These are phyloP conservation scores for Porites australiensis DNA, from an alignment of 64 coral and sea anemone species.

Conservation along the genomic window DNA sequence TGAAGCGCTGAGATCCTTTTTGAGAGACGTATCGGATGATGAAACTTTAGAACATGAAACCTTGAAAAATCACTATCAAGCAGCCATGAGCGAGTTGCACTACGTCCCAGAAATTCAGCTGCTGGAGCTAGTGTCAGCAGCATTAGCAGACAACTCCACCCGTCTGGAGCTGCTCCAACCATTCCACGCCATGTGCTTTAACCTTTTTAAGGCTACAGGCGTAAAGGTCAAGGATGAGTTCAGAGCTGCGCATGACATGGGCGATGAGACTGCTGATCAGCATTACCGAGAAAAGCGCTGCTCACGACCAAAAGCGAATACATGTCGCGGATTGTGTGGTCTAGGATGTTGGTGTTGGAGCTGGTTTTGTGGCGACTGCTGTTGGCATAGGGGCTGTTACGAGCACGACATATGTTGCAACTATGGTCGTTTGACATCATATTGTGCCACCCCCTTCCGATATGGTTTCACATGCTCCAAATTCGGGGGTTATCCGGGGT, in stretches of 20 bases:
- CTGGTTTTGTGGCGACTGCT: constrained; percentile 61
- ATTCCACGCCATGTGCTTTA: constrained; percentile 30
- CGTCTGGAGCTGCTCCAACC: constrained; percentile 9
- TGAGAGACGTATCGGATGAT: background rate
- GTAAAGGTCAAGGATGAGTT: background rate
- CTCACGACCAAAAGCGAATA: background rate
- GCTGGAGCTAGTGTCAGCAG: constrained; percentile 21
- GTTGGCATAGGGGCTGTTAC: constrained; percentile 59
- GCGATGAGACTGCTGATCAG: background rate
- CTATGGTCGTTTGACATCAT: background rate
- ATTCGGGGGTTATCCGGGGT: background rate
- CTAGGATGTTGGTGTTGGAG: constrained; percentile 3
- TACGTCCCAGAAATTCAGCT: constrained; percentile 18
- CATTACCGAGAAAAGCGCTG: constrained; percentile 15
- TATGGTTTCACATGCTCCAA: background rate
- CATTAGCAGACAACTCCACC: constrained; percentile 2
- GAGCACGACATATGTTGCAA: constrained; percentile 55
- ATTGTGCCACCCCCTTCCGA: background rate
- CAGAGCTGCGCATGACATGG: background rate
- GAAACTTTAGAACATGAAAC: background rate
- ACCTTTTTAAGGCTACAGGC: background rate
- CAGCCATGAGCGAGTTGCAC: constrained; percentile 13
- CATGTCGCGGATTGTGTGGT: constrained; percentile 39
- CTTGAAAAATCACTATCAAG: background rate
- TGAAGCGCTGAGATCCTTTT: background rate